phyloP scores from a whole-genome alignment of 1,140 invertebrate species.

The Drosophila sp. region DNA sequence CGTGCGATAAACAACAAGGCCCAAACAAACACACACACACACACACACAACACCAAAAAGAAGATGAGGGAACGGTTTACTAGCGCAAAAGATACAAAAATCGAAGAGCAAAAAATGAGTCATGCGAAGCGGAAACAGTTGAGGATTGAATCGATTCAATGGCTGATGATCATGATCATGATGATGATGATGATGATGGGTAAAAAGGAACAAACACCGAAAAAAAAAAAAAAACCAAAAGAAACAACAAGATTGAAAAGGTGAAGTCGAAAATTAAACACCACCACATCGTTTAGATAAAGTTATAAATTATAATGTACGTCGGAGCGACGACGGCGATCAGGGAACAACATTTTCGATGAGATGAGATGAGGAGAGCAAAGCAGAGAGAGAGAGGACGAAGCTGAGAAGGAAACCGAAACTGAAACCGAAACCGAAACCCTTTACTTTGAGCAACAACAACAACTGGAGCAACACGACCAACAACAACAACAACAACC shows the following conservation, averaged over 20 bases:
- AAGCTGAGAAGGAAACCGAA: neutral
- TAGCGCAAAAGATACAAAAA: slow-evolving; percentile 14
- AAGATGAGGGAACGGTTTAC: slow-evolving; percentile 10
- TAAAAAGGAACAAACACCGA: slow-evolving; percentile 27
- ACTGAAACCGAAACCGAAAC: slow-evolving; percentile 48
- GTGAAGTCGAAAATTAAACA: slow-evolving; percentile 82
- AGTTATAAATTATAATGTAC: slow-evolving; percentile 82
- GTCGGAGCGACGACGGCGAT: slow-evolving; percentile 57
- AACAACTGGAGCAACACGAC: slow-evolving; percentile 14
- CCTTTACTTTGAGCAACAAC: slow-evolving; percentile 42
- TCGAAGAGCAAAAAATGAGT: slow-evolving; percentile 55
- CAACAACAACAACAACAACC: neutral
- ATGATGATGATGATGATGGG: slow-evolving; percentile 35
- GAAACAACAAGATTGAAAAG: slow-evolving; percentile 69
- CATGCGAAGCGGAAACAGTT: slow-evolving; percentile 77
- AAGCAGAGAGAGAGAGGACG: slow-evolving; percentile 31
- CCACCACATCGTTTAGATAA: slow-evolving; percentile 81
- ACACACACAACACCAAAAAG: slow-evolving; percentile 35
- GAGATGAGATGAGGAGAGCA: neutral
- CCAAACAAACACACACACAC: slow-evolving; percentile 13
- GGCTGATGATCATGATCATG: slow-evolving; percentile 41
- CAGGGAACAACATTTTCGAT: slow-evolving; percentile 41
- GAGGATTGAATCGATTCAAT: slow-evolving; percentile 58
- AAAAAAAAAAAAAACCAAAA: slow-evolving; percentile 28
- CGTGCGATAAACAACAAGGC: slow-evolving; percentile 55